phyloP scores from a whole-genome alignment of 2,797 vertebrate species.

The Pseudochirops cupreus region DNA sequence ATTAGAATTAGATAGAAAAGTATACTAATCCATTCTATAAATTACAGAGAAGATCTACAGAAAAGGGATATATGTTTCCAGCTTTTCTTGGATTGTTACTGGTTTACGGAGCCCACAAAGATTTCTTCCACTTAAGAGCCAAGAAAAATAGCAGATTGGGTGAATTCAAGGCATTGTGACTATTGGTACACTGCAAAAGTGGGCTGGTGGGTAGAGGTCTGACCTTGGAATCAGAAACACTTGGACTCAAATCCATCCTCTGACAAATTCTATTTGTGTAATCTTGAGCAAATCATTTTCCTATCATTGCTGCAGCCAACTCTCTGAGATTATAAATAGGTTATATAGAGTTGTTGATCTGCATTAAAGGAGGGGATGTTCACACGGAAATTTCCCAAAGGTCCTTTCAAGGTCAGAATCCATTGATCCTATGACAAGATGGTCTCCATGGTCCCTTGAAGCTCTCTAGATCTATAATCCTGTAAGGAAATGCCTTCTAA shows the following conservation, averaged over 20 bases:
- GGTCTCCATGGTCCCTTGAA: neutral
- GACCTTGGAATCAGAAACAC: neutral
- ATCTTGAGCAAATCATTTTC: neutral
- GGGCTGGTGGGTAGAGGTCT: no score
- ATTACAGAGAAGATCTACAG: neutral
- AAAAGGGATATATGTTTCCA: neutral
- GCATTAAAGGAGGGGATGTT: neutral
- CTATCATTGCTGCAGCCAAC: neutral
- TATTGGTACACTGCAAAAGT: neutral
- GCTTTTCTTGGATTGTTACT: neutral
- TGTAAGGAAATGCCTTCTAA: neutral
- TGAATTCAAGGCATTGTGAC: neutral
- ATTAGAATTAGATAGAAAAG: no score
- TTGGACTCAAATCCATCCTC: neutral
- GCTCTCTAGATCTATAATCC: neutral
- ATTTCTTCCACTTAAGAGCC: neutral
- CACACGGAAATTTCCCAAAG: neutral
- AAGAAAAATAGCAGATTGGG: neutral
- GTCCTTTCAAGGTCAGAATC: neutral
- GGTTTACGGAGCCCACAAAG: neutral
- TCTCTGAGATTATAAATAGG: neutral
- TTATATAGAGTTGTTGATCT: neutral
- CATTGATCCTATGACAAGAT: neutral
- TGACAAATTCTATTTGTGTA: neutral
- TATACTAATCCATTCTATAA: neutral